Evolutionary conservation across 2,888 invertebrate genomes (phyloP), one percentile per base, ranked within the genome.

Genomic region (Muschampia plurimacula): DNA sequence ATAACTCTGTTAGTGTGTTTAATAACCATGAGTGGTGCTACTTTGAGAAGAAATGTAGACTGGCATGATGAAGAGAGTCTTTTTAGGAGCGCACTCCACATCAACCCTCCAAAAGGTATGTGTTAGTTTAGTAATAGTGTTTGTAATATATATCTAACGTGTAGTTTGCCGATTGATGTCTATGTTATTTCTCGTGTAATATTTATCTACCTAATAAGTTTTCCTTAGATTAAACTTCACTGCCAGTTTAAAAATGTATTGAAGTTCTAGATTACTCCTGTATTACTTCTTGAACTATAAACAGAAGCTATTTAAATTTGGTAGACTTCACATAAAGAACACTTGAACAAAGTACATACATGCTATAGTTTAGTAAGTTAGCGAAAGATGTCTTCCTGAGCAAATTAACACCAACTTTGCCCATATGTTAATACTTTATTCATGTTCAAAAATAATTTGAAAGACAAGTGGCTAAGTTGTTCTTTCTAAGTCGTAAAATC

Each of bases 61-160:
- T 99, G 99, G 99, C 95, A 95, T 80, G 97, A 98, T 83, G 99
- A 99, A 91, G 99, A 99, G 90, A 97, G 96, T 80, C 95, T 99
- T 64, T 99, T 99, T 89, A 95, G 97, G 82, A 98, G 99, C 78
- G 99, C 99, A 36, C 95, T 99, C 79, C 94, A 96, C 81, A 96
- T 99, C 84, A 99, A 99, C 93, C 99, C 99, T 69, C 98, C 99
- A n/a, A 99, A 99, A 97, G 98, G 99, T 99, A 89, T 95, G 93
- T 81, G 62, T 69, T 15, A n/a, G n/a, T n/a, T n/a, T 55, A 46
- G 6, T 12, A 59, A 59, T 59, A 46, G 7, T 52, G 10, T 52
- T 15, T 52, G 7, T 52, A 52, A 15, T 52, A 8, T 52, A 52
- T 1, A n/a, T n/a, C n/a, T n/a, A n/a, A n/a, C n/a, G n/a, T n/a